Conservation (phyloP, 2,113 vertebrate genomes). For the Climacteris rufus region DNA sequence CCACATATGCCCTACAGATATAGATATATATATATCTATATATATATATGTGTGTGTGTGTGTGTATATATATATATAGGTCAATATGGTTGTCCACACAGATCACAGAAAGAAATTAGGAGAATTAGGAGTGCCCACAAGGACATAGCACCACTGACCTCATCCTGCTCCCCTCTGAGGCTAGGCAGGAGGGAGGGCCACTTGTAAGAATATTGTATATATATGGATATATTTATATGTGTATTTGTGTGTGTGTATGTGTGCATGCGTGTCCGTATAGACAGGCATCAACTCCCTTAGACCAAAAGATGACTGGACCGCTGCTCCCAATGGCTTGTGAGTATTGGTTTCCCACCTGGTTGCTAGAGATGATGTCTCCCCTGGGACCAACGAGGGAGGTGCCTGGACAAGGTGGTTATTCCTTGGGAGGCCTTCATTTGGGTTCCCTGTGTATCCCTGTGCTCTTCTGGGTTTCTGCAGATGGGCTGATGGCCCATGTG, state of each 20-base stretch:
- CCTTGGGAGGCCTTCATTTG: neutral
- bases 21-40: no score
- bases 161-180: neutral
- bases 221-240: no score
- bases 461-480: neutral
- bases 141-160: neutral
- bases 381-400: neutral
- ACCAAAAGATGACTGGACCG: neutral
- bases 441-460: neutral
- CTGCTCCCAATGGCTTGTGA: rapidly evolving
- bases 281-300: neutral
- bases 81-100: neutral
- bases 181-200: neutral
- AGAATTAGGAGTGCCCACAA: neutral
- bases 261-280: no score
- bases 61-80: rapidly evolving
- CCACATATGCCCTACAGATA: neutral
- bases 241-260: no score
- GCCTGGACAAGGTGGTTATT: neutral
- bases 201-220: neutral
- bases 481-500: neutral
- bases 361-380: neutral
- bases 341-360: neutral
- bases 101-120: neutral
- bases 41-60: no score